phyloP scores from a whole-genome alignment of 2,888 invertebrate genomes.

The Pollenia amentaria region DNA sequence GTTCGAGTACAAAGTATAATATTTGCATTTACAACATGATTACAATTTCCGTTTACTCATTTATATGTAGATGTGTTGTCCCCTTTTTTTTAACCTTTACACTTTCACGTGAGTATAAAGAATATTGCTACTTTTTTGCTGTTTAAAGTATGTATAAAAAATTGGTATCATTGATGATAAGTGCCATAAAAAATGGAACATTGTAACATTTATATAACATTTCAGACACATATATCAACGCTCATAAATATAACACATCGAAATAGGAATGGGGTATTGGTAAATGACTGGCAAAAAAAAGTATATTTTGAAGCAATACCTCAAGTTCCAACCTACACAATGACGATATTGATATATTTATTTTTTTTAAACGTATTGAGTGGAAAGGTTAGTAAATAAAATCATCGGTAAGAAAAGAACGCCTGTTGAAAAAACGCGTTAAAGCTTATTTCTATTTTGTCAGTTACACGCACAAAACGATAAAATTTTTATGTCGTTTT shows the following conservation, averaged over 20 bases:
- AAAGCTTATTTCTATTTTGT: background rate
- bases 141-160: conserved; percentile 15
- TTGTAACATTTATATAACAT: conserved; percentile 21
- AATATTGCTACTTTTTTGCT: background rate
- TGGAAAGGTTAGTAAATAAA: conserved; percentile 38
- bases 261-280: background rate
- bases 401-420: conserved; percentile 7
- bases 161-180: conserved; percentile 25
- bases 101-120: conserved; percentile 6
- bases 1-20: background rate
- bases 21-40: conserved; percentile 7
- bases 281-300: background rate
- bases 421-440: background rate
- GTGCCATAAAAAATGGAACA: conserved; percentile 41
- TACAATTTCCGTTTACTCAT: background rate
- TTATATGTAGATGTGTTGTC: background rate
- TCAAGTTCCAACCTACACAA: background rate
- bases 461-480: conserved; percentile 28
- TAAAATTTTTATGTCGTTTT: conserved; percentile 51
- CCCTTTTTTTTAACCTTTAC: background rate
- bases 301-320: conserved; percentile 15
- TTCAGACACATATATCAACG: background rate
- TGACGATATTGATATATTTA: background rate
- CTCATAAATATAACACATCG: conserved; percentile 6
- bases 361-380: background rate